Conservation (phyloP, 2,888 invertebrate genomes). For the Eremobia ochroleuca region DNA sequence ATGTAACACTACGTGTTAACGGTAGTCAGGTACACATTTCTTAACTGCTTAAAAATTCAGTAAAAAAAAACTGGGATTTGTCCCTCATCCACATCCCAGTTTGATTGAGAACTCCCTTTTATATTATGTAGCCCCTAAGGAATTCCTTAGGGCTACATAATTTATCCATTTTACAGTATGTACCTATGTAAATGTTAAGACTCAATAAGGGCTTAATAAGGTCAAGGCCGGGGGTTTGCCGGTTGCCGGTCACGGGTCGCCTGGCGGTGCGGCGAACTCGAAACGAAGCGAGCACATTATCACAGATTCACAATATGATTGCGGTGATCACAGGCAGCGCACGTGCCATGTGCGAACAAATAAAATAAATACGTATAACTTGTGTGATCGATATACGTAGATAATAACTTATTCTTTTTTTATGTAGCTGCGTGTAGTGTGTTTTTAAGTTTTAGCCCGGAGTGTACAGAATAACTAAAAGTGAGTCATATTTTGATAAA, state of each 20-base stretch:
- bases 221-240: slow-evolving; percentile 67
- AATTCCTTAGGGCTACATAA: not conserved
- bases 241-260: slow-evolving; percentile 31
- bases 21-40: not conserved
- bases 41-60: not conserved
- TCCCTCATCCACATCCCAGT: not conserved
- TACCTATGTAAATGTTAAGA: slow-evolving; percentile 21
- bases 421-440: slow-evolving; percentile 30
- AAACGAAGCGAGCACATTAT: slow-evolving; percentile 36
- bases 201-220: slow-evolving; percentile 55
- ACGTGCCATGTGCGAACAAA: slow-evolving; percentile 63
- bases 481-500: slow-evolving; percentile 42
- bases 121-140: too few relatives aligned
- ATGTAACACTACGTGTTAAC: not conserved
- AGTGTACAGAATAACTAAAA: slow-evolving; percentile 22
- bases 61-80: slow-evolving; percentile 14
- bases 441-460: not conserved
- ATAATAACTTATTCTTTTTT: not conserved
- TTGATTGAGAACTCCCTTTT: not conserved
- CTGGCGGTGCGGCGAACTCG: slow-evolving; percentile 43
- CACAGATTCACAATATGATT: slow-evolving; percentile 66
- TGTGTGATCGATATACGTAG: slow-evolving; percentile 13
- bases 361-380: slow-evolving; percentile 45
- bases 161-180: not conserved
- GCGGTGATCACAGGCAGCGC: slow-evolving; percentile 68